phyloP scores from a whole-genome alignment of 2,113 vertebrate species.

The Malurus cyaneus region DNA sequence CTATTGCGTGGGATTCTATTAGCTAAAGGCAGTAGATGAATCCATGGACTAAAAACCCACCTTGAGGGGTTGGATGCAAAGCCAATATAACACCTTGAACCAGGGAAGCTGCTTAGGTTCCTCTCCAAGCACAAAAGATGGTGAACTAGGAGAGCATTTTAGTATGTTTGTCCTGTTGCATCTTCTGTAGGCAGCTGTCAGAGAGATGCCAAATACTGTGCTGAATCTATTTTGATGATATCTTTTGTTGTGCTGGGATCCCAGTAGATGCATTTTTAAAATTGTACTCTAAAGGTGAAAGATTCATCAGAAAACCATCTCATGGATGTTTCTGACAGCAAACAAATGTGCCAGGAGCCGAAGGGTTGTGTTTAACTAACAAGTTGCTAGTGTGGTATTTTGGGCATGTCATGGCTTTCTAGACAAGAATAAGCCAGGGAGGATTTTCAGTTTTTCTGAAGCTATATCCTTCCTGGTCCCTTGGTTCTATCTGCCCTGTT shows the following conservation, averaged over 20 bases:
- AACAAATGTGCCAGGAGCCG: neutral
- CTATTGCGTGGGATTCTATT: neutral
- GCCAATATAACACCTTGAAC: accelerated
- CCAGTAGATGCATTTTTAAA: neutral
- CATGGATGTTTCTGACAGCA: neutral
- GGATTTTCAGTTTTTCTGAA: neutral
- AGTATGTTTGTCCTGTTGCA: neutral
- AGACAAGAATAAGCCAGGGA: neutral
- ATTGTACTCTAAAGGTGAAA: neutral
- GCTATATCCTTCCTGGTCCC: neutral
- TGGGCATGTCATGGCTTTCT: neutral
- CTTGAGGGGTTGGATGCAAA: neutral
- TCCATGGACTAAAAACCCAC: neutral
- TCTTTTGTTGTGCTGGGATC: neutral
- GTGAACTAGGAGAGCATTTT: neutral
- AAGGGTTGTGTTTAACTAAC: neutral
- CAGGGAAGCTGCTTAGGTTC: neutral
- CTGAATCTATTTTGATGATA: neutral
- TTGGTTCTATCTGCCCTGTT: neutral
- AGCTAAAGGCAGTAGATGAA: neutral
- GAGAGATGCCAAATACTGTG: neutral
- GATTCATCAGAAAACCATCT: neutral
- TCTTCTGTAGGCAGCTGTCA: neutral
- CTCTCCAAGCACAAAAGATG: neutral
- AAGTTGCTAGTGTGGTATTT: neutral